Evolutionary conservation across 1,140 invertebrate species (phyloP).

Genomic region (Drosophila oshimai): DNA sequence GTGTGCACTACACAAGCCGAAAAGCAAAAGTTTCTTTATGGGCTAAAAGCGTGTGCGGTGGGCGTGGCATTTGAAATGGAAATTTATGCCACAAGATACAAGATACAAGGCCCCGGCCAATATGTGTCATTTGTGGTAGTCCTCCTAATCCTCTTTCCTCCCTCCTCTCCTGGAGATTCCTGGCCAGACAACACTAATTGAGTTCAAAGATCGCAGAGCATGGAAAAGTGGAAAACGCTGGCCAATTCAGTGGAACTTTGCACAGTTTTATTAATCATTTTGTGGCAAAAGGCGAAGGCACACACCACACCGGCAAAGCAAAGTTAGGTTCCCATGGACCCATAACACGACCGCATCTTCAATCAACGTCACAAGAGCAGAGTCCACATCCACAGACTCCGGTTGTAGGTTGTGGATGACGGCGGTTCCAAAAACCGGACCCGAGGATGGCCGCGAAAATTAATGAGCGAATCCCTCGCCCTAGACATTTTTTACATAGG

Average conservation of each 20-base stretch:
- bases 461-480: constrained; percentile 75
- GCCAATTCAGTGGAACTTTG: constrained; percentile 33
- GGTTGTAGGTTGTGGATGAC: constrained; percentile 6
- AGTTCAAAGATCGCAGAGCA: constrained; percentile 63
- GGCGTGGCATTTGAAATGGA: constrained; percentile 70
- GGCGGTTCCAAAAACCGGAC: constrained; percentile 25
- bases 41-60: constrained; percentile 63
- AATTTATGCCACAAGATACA: constrained; percentile 51
- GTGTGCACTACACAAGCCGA: constrained; percentile 9
- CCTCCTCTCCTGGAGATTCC: not conserved
- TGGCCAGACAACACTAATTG: constrained; percentile 60
- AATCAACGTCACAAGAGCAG: constrained; percentile 69
- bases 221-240: constrained; percentile 53
- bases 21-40: constrained; percentile 53
- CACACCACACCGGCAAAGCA: not conserved
- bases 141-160: not conserved
- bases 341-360: constrained; percentile 75
- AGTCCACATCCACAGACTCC: not conserved
- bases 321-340: constrained; percentile 53
- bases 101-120: constrained; percentile 25
- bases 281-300: not conserved
- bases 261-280: constrained; percentile 57
- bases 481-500: constrained; percentile 51
- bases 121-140: constrained; percentile 65
- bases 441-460: constrained; percentile 57